Conservation (phyloP, 37 sponge, comb jelly and placozoan species). For the Spongia lamella region DNA sequence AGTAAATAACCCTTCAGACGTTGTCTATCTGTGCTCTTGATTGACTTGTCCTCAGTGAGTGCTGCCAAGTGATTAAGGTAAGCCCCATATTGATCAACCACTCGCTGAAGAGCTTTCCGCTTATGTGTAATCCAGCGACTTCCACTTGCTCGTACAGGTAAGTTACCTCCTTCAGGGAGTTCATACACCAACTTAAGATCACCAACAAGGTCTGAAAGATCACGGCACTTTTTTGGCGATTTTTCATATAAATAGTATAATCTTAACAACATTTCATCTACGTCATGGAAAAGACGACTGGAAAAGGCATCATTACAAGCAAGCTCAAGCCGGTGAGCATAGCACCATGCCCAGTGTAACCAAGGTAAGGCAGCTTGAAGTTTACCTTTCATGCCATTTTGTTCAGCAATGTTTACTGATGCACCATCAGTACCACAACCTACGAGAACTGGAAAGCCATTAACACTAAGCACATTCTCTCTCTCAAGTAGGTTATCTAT, state of each 20-base stretch:
- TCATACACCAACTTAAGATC: constrained; percentile 54
- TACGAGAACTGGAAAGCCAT: constrained; percentile 31
- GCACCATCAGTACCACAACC: constrained; percentile 75
- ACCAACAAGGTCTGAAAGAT: constrained; percentile 26
- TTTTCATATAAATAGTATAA: constrained; percentile 59
- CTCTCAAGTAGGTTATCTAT: constrained; percentile 31
- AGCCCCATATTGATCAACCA: constrained; percentile 47
- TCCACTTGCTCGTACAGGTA: constrained; percentile 45
- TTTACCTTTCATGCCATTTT: constrained; percentile 52
- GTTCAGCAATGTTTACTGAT: too few species aligned
- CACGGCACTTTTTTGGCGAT: constrained; percentile 38
- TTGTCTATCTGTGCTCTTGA: constrained; percentile 15
- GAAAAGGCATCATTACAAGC: constrained; percentile 52
- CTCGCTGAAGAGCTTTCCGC: constrained; percentile 42
- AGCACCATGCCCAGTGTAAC: constrained; percentile 66
- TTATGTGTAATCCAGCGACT: constrained; percentile 57
- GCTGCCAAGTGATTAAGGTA: too few species aligned
- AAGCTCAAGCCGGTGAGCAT: constrained; percentile 55
- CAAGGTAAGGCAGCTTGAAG: constrained; percentile 43
- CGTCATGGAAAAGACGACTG: constrained; percentile 19
- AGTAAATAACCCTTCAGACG: constrained; percentile 38
- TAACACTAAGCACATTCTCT: constrained; percentile 1
- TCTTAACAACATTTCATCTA: constrained; percentile 63
- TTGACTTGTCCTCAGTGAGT: too few species aligned
- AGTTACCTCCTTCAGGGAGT: constrained; percentile 36